phyloP scores from a whole-genome alignment of 2,888 invertebrate genomes.

The Stenurella melanura region DNA sequence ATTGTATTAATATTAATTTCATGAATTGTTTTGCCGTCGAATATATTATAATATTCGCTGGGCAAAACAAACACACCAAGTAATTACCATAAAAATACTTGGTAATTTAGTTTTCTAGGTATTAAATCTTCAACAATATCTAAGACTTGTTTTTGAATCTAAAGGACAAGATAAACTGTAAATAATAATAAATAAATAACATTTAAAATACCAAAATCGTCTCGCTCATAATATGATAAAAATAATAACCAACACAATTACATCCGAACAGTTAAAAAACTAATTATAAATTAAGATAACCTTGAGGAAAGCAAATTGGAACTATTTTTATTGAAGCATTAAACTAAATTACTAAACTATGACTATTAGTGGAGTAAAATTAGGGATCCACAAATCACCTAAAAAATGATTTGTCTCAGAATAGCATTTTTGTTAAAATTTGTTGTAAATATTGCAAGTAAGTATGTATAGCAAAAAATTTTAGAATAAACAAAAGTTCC shows the following conservation, averaged over 20 bases:
- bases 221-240: neutral
- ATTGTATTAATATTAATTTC: no score
- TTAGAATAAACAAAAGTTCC: no score
- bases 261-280: constrained; percentile 1
- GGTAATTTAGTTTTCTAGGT: no score
- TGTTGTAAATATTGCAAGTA: no score
- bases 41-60: no score
- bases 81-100: no score
- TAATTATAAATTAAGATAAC: constrained; percentile 7
- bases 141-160: neutral
- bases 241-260: constrained; percentile 13
- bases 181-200: neutral
- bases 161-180: neutral
- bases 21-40: no score
- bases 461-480: no score
- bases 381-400: no score
- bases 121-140: neutral
- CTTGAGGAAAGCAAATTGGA: neutral
- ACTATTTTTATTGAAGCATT: constrained; percentile 6
- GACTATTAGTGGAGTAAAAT: neutral
- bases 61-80: no score
- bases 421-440: no score
- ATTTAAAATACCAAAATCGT: neutral
- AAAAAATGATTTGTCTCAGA: no score
- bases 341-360: neutral